phyloP scores from a whole-genome alignment of 1,140 invertebrate species.

The Phenacoccus solenopsis region DNA sequence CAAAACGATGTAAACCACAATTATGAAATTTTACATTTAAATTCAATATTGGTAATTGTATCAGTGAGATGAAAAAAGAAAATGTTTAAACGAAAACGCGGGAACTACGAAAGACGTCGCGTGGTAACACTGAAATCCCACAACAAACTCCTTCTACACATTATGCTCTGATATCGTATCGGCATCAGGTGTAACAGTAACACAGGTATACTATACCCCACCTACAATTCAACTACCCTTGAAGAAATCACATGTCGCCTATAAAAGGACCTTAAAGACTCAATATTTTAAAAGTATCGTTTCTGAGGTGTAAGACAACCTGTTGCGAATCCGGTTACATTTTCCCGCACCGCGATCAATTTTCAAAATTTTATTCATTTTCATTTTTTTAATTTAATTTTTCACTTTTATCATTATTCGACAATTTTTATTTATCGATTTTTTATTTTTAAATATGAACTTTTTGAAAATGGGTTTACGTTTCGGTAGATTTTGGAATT shows the following conservation, averaged over 20 bases:
- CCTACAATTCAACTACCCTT: slow-evolving; percentile 4
- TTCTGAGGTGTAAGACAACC: slow-evolving; percentile 7
- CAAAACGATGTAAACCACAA: background rate
- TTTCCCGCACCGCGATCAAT: slow-evolving; percentile 11
- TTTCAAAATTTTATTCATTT: background rate
- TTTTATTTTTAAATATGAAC: slow-evolving; percentile 1
- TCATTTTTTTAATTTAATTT: background rate
- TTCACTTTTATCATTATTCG: background rate
- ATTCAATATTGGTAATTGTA: background rate
- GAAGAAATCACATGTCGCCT: slow-evolving; percentile 14
- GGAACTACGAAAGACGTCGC: background rate
- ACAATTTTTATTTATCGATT: background rate
- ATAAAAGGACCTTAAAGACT: background rate
- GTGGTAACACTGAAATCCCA: background rate
- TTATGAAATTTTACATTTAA: background rate
- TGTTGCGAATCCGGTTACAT: slow-evolving; percentile 11
- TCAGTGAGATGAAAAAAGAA: too few relatives aligned
- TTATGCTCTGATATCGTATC: background rate
- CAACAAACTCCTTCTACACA: background rate
- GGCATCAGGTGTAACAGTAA: background rate
- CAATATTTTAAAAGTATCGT: slow-evolving; percentile 11
- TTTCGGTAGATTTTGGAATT: slow-evolving; percentile 11
- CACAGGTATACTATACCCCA: background rate
- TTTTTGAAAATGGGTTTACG: background rate
- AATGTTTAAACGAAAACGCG: background rate